Conservation (phyloP, 2,797 vertebrate genomes). For the Anolis apletophallus region DNA sequence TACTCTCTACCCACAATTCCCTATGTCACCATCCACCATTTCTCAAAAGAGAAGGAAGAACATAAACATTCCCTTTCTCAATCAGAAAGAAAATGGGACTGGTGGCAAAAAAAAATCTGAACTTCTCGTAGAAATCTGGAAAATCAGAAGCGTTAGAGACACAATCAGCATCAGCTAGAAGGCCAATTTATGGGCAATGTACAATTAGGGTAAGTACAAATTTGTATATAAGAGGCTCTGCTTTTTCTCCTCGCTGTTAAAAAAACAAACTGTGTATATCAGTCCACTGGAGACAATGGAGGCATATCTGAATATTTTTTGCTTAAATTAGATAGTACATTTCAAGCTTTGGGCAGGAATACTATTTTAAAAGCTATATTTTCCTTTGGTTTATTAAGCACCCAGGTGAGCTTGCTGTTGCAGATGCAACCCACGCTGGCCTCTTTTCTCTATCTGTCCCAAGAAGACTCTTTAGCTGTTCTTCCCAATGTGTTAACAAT, state of each 20-base stretch:
- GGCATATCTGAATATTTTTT: neutral
- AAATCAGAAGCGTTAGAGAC: neutral
- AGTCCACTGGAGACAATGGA: neutral
- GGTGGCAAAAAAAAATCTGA: neutral
- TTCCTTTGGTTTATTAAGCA: slow-evolving; percentile 18
- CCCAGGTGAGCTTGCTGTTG: neutral
- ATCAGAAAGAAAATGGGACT: neutral
- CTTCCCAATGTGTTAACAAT: slow-evolving; percentile 13
- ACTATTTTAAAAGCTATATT: neutral
- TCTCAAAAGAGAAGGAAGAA: neutral
- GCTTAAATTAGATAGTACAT: neutral
- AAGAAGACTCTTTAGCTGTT: neutral
- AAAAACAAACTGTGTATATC: neutral
- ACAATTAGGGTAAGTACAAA: neutral
- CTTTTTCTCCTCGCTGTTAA: neutral
- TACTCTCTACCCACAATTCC: neutral
- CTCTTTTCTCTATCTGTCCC: neutral
- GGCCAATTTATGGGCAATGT: neutral
- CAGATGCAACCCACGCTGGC: neutral
- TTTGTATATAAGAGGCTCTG: neutral
- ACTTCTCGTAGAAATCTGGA: neutral
- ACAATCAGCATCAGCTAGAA: neutral
- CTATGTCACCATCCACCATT: neutral
- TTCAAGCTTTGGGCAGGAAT: slow-evolving; percentile 12
- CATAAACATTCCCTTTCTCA: neutral